A percentile compares a stretch with the other conserved stretches of the same genome.
These are phyloP conservation scores for Drosophila rellima DNA, from an alignment of 2,888 invertebrate species.

Conservation along the genomic window DNA sequence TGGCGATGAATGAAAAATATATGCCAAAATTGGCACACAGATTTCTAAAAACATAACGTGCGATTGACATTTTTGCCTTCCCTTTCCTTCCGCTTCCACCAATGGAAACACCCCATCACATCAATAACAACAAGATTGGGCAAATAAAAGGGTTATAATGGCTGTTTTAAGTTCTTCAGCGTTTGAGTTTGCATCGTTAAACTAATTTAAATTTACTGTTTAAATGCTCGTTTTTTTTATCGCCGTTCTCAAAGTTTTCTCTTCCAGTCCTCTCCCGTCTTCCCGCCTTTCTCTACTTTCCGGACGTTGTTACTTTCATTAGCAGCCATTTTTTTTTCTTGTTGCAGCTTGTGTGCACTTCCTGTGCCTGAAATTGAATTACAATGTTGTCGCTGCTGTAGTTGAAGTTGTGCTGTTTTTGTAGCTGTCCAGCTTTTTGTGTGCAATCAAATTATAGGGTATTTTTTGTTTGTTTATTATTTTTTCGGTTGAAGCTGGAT, in stretches of 20 bases:
- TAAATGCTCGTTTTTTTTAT: constrained; percentile 24
- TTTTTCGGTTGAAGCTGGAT: not conserved
- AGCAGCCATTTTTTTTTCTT: constrained; percentile 48
- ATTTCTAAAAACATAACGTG: no score
- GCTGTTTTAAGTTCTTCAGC: no score
- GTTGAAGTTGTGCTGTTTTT: constrained; percentile 44
- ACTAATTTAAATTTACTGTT: constrained; percentile 49
- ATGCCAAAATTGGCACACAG: no score
- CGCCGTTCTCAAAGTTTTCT: not conserved
- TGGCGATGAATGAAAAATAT: no score
- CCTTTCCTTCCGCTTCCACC: no score
- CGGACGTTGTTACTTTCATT: constrained; percentile 63
- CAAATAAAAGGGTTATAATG: no score
- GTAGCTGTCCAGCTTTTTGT: constrained; percentile 44
- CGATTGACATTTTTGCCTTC: no score
- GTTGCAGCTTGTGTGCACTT: constrained; percentile 59
- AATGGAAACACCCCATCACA: no score
- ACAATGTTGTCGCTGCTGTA: constrained; percentile 68
- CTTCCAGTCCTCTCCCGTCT: not conserved
- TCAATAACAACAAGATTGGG: no score
- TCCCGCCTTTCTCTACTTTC: not conserved
- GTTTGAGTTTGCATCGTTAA: constrained; percentile 4
- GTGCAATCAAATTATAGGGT: constrained; percentile 68
- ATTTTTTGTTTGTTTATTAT: constrained; percentile 42
- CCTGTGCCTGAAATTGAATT: constrained; percentile 71